A percentile compares a stretch with the other conserved stretches of the same genome.
These are phyloP conservation scores for Sturnira hondurensis DNA, from an alignment of 2,113 vertebrate species.

Conservation along the genomic window DNA sequence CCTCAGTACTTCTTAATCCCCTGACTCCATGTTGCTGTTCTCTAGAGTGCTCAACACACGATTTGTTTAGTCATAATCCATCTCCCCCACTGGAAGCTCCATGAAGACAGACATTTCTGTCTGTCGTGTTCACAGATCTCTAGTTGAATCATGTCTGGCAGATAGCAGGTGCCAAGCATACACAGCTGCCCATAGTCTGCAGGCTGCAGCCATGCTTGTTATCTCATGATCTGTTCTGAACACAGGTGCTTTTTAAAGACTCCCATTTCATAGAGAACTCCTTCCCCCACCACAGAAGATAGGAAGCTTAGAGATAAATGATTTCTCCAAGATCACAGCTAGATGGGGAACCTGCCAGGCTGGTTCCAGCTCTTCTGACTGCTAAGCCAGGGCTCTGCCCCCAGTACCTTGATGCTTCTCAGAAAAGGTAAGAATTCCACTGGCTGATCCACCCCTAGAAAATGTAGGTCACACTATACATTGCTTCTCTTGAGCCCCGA, in stretches of 20 bases:
- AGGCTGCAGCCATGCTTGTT: background rate
- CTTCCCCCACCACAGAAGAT: background rate
- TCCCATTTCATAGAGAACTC: background rate
- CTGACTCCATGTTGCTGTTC: background rate
- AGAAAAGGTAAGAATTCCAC: background rate
- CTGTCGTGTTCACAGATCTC: background rate
- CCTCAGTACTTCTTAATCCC: background rate
- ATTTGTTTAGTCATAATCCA: background rate
- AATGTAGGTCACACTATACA: background rate
- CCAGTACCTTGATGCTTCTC: accelerated
- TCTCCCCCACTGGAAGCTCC: too few species aligned
- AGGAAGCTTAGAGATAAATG: background rate
- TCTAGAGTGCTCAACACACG: background rate
- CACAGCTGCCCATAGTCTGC: background rate
- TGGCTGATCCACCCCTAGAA: background rate
- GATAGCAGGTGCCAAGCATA: background rate
- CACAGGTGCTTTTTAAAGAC: background rate
- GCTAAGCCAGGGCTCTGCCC: background rate
- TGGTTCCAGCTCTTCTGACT: too few species aligned
- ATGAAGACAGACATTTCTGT: background rate
- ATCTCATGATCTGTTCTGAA: background rate
- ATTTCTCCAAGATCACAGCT: background rate
- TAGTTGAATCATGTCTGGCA: background rate
- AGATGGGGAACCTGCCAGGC: background rate
- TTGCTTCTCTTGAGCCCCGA: background rate